A percentile compares a stretch with the other conserved stretches of the same genome.
Evolutionary conservation across 2,888 invertebrate species (phyloP).

Genomic region (Zygaena filipendulae): DNA sequence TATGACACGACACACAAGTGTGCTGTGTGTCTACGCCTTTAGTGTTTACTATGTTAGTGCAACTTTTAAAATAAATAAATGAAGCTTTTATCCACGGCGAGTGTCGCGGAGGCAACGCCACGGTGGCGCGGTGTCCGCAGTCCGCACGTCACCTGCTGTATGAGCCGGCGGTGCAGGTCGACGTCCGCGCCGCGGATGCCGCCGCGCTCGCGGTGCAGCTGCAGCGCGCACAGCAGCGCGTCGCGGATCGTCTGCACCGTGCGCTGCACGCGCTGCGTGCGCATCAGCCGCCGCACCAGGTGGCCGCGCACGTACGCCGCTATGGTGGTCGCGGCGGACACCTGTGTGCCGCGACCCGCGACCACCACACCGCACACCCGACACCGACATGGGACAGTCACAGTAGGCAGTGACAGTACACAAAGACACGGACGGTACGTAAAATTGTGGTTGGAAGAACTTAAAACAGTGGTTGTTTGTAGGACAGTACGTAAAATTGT

Average conservation of each 20-base stretch:
- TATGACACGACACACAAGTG: too few relatives aligned
- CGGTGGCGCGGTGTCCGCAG: too few relatives aligned
- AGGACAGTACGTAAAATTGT: too few relatives aligned
- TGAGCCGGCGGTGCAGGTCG: conserved; percentile 76
- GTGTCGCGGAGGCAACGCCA: conserved; percentile 6
- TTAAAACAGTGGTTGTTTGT: too few relatives aligned
- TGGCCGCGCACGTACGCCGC: conserved; percentile 80
- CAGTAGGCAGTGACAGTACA: background rate
- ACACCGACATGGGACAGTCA: conserved; percentile 2
- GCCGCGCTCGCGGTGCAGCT: conserved; percentile 73
- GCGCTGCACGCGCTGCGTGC: conserved; percentile 81
- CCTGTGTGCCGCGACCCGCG: conserved; percentile 36
- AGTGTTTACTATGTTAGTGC: too few relatives aligned
- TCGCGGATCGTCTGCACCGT: conserved; percentile 84
- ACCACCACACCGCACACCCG: too few relatives aligned
- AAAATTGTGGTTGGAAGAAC: too few relatives aligned
- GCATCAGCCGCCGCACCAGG: conserved; percentile 82
- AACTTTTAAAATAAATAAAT: too few relatives aligned
- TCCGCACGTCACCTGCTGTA: conserved; percentile 78
- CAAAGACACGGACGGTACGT: too few relatives aligned
- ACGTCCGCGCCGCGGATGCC: conserved; percentile 74
- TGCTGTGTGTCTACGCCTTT: too few relatives aligned
- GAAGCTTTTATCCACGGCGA: background rate
- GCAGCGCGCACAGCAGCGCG: conserved; percentile 79
- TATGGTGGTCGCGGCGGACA: conserved; percentile 72